Percentiles rank a stretch among this genome's conserved stretches.
These are phyloP conservation scores for Drosophila tripunctata DNA, from an alignment of 2,888 invertebrate species.

Conservation along the genomic window DNA sequence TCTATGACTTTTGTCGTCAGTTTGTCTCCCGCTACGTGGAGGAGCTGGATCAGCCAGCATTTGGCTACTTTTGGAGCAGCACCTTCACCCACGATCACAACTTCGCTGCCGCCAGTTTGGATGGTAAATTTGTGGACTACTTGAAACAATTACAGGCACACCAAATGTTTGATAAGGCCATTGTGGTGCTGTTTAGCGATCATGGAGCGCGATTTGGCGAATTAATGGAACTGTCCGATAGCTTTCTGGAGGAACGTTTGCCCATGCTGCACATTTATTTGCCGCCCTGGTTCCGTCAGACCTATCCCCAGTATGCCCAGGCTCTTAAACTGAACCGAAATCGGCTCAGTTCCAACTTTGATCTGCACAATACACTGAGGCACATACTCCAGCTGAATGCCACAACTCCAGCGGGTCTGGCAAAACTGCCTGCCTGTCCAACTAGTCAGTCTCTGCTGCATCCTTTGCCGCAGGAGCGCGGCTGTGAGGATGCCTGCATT, in stretches of 20 bases:
- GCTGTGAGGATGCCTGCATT: slow-evolving; percentile 88
- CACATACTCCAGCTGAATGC: slow-evolving; percentile 85
- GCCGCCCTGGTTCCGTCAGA: slow-evolving; percentile 86
- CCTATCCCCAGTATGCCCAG: slow-evolving; percentile 85
- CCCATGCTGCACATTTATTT: slow-evolving; percentile 89
- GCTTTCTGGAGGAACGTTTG: slow-evolving; percentile 90
- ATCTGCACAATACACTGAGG: slow-evolving; percentile 88
- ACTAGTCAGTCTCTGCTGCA: slow-evolving; percentile 87
- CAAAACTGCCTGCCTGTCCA: slow-evolving; percentile 85
- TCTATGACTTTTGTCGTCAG: slow-evolving; percentile 88
- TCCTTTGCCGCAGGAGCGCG: slow-evolving; percentile 86
- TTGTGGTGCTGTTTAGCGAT: slow-evolving; percentile 89
- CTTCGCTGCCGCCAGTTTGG: slow-evolving; percentile 87
- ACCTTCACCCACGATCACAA: slow-evolving; percentile 88
- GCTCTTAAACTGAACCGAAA: slow-evolving; percentile 86
- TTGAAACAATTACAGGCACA: slow-evolving; percentile 85
- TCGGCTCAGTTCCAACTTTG: slow-evolving; percentile 89
- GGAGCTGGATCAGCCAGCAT: slow-evolving; percentile 85
- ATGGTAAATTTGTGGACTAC: slow-evolving; percentile 86
- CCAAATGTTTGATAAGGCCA: slow-evolving; percentile 86
- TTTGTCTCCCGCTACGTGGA: slow-evolving; percentile 86
- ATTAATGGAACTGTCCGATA: slow-evolving; percentile 87
- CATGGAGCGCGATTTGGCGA: slow-evolving; percentile 90
- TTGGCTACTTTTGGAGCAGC: slow-evolving; percentile 90
- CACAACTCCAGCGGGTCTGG: slow-evolving; percentile 29